Evolutionary conservation across 2,113 vertebrate species (phyloP), one percentile per base, ranked within the genome.

Genomic region (Anthoscopus minutus): DNA sequence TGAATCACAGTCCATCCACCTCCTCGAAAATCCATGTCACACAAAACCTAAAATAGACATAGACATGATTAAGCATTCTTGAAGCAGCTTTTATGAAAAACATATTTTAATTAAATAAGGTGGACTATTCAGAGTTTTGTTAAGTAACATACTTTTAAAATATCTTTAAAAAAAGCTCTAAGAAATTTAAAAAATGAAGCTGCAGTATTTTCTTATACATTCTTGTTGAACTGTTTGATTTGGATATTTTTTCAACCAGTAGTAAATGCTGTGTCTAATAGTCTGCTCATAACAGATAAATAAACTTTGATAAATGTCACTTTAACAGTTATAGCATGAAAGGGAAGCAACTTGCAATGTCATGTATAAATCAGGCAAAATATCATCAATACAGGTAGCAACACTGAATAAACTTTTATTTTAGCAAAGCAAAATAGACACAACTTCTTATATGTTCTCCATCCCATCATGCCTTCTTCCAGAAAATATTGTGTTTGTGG

Each of bases 1-100:
- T 99, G 99, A 96, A 99, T 95, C 86, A 99, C 98, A 5, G 99
- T 99, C 99, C 99, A 99, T 54, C 99, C 99, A 18, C 99, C 98
- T 93, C 98, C 99, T 99, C 98, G 98, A 88, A 98, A 99, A 94
- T 99, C 99, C 99, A 99, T 99, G 94, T 99, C 99, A 97, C 99
- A 99, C 93, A 99, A 98, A 42, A 99, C 99, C 99, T 99, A 96
- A 85, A 97, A 92, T 4, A 60, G 51, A 79, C 6, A 76, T 33
- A 92, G 24, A 44, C 81, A 84, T 42, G 22, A 56, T 50, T 44
- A 82, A 67, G 35, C 11, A 48, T 58, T 91, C 58, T 61, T 74
- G 28, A 95, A 82, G 30, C 15, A 85, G 17, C 9, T 83, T 23
- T 64, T 78, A 89, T 4, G 15, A 83, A 47, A 30, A 73, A 87